Evolutionary conservation across 1,140 invertebrate species (phyloP).

Genomic region (Bombus pyrosoma): DNA sequence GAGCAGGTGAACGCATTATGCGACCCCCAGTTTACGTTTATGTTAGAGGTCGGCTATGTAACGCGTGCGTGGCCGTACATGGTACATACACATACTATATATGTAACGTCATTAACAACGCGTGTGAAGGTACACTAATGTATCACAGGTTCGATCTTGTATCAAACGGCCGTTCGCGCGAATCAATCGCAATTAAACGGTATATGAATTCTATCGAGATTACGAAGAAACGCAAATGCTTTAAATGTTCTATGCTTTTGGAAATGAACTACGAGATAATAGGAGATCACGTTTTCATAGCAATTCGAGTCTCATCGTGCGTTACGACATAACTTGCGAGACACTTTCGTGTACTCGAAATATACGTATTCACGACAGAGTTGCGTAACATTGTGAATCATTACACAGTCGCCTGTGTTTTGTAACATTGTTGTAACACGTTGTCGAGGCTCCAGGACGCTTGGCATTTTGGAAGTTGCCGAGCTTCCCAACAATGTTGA

Average conservation of each 20-base stretch:
- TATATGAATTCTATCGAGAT: background rate
- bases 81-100: background rate
- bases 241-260: no score
- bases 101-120: conserved; percentile 31
- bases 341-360: background rate
- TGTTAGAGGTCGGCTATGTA: conserved; percentile 7
- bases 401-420: background rate
- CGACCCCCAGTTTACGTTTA: background rate
- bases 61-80: background rate
- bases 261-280: no score
- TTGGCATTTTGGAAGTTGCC: background rate
- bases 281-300: background rate
- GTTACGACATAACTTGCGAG: background rate
- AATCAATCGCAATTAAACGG: background rate
- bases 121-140: background rate
- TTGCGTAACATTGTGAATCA: background rate
- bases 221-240: background rate
- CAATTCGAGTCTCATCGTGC: background rate
- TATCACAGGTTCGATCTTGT: conserved; percentile 10
- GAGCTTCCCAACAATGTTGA: background rate
- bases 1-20: conserved; percentile 42
- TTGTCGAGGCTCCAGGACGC: background rate
- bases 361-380: background rate
- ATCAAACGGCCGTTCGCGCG: background rate
- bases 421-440: background rate